A percentile compares a stretch with the other conserved stretches of the same genome.
phyloP scores from a whole-genome alignment of 2,888 invertebrate genomes.

The Ptilodon capucinus region DNA sequence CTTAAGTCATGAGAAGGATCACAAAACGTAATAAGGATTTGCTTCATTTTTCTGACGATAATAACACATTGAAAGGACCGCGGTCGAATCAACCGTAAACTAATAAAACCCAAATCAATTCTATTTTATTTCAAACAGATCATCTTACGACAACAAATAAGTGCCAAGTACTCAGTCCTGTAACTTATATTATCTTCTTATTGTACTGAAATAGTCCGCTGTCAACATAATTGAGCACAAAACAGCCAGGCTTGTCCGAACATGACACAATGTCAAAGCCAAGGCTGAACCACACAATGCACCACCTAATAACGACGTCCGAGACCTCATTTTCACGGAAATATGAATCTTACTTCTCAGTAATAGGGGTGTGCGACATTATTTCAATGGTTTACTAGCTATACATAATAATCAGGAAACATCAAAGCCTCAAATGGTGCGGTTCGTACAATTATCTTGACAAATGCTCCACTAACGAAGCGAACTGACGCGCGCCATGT shows the following conservation, averaged over 20 bases:
- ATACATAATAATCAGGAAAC: conserved; percentile 65
- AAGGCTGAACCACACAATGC: conserved; percentile 47
- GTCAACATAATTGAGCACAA: conserved; percentile 40
- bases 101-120: not conserved
- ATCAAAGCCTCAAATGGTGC: conserved; percentile 60
- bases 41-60: too few relatives aligned
- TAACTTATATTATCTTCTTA: not conserved
- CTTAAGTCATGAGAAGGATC: too few relatives aligned
- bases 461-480: conserved; percentile 75
- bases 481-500: conserved; percentile 52
- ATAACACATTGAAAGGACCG: too few relatives aligned
- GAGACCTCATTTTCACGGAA: conserved; percentile 20
- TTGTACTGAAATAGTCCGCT: conserved; percentile 1
- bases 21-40: too few relatives aligned
- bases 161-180: not conserved
- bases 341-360: conserved; percentile 22
- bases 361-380: conserved; percentile 18
- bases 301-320: conserved; percentile 21
- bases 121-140: not conserved
- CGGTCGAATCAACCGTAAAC: not conserved
- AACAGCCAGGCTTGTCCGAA: conserved; percentile 49
- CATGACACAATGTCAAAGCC: conserved; percentile 64
- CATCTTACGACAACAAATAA: not conserved
- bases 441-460: conserved; percentile 72
- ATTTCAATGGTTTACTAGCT: conserved; percentile 23